A percentile compares a stretch with the other conserved stretches of the same genome.
phyloP scores from a whole-genome alignment of 2,113 vertebrate species.

The Sorex araneus region DNA sequence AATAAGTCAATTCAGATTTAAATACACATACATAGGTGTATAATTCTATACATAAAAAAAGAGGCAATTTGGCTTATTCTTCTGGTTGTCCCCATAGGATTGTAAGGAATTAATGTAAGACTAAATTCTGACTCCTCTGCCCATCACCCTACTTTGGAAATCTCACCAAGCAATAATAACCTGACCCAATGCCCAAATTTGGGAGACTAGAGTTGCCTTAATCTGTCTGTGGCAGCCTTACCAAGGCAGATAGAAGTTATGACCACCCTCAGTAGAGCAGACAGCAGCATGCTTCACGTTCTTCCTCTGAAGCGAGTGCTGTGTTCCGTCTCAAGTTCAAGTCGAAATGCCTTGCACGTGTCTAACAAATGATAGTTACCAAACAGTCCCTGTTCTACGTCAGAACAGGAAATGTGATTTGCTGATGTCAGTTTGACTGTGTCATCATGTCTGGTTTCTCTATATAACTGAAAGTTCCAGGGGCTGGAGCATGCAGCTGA shows the following conservation, averaged over 20 bases:
- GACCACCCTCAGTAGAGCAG: background rate
- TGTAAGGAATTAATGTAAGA: background rate
- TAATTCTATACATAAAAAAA: no score
- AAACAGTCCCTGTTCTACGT: background rate
- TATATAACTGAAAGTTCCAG: background rate
- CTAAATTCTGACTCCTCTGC: background rate
- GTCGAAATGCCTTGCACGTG: background rate
- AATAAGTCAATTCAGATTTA: background rate
- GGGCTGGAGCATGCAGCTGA: no score
- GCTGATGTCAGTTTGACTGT: background rate
- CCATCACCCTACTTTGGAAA: background rate
- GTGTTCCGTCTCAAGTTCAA: background rate
- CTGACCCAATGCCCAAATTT: background rate
- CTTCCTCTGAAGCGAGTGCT: background rate
- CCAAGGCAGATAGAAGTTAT: background rate
- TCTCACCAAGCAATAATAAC: background rate
- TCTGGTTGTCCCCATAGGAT: no score
- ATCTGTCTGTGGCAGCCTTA: background rate
- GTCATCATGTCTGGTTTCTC: background rate
- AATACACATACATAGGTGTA: background rate
- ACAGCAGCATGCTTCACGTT: background rate
- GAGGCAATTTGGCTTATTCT: background rate
- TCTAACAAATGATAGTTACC: fast-evolving
- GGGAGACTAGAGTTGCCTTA: background rate
- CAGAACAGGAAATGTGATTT: constrained; percentile 13